phyloP scores from a whole-genome alignment of 2,113 vertebrate genomes.

The Bubo blakistoni region DNA sequence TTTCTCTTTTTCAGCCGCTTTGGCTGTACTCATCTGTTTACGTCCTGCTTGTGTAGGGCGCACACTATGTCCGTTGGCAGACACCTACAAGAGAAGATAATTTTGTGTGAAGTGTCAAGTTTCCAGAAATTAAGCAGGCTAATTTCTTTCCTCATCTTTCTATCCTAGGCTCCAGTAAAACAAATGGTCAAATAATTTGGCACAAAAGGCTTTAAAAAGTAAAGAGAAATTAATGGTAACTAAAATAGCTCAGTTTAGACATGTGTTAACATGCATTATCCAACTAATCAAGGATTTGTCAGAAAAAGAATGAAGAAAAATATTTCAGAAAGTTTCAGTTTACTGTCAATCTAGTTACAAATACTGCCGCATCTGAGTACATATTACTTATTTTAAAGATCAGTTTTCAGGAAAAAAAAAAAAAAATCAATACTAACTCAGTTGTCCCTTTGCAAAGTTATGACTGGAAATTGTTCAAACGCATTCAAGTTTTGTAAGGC shows the following conservation, averaged over 20 bases:
- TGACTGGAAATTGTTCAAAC: neutral
- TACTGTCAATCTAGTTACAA: neutral
- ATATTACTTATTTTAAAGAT: neutral
- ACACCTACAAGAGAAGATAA: neutral
- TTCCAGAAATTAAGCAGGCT: neutral
- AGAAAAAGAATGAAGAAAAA: neutral
- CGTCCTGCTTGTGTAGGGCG: neutral
- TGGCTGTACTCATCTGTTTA: constrained; percentile 50
- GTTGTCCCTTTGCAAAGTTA: neutral
- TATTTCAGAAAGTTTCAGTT: neutral
- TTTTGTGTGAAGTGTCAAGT: neutral
- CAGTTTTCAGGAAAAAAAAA: neutral
- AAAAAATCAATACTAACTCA: neutral
- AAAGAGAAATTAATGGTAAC: neutral
- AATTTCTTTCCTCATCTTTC: neutral
- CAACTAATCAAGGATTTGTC: neutral
- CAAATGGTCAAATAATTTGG: neutral
- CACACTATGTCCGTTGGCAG: neutral
- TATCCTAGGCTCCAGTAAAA: neutral
- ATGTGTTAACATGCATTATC: neutral
- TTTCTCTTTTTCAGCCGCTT: constrained; percentile 61
- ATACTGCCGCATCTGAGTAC: neutral
- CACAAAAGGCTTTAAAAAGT: neutral
- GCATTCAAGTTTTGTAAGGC: neutral
- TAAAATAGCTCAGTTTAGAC: neutral